Base-by-base conservation (phyloP, 2,113 vertebrate genomes). In the Naja naja region DNA sequence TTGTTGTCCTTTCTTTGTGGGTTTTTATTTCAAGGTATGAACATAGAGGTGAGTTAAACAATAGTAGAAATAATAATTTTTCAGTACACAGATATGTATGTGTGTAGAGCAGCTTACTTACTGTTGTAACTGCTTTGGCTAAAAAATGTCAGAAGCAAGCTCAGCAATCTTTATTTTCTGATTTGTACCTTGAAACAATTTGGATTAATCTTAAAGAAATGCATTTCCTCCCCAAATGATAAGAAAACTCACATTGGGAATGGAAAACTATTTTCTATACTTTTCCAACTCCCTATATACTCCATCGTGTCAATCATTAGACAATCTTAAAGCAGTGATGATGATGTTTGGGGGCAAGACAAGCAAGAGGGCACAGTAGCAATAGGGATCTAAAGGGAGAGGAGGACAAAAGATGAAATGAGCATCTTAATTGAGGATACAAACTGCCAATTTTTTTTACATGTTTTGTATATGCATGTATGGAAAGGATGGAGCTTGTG, bases 201-300 rank as follows among this genome's bases (percentile, higher is more conserved):
- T 92, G 52, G 52, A 95, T 6, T 89, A 18, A 96, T 95, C 94
- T 56, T 86, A 56, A 94, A 86, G 93, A 95, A 94, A 86, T 93
- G 85, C 93, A 93, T 96, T 47, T 55, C 39, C 27, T 47, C 27
- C 16, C 45, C 94, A 92, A 74, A 7, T n/a, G 92, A 89, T 90
- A 94, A 95, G 53, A 89, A 93, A 94, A 96, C 95, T 95, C 34
- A 94, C 95, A 92, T 60, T 93, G 93, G 95, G 95, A 93, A 23
- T 14, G 56, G 45, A 92, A 93, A 87, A 39, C 91, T 95, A 85
- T 90, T 95, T 95, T 93, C 91, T 89, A 45, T 94, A 87, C 74
- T 85, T 93, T 39, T 39, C 91, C 53, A 30, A 87, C 85, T 92
- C 14, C 52, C 7, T 49, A 0, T 52, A 11, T 85, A 93, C 93